Base-by-base conservation (phyloP, 2,888 invertebrate genomes). In the Alloplasta piceator region DNA sequence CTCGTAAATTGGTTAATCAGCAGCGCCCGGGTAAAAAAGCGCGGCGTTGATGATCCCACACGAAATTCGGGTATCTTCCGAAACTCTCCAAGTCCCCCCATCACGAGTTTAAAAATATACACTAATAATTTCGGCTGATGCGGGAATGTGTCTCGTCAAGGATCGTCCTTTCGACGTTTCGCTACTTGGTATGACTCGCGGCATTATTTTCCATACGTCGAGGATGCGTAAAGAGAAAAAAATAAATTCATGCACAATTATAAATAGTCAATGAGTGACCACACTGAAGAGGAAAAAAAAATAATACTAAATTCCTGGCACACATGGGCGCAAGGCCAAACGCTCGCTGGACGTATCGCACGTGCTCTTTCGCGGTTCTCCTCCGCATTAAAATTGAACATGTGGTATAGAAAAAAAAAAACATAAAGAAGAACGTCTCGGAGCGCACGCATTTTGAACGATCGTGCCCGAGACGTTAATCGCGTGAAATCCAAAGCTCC, bases 1-100 rank as follows among this genome's bases (percentile, higher is more conserved):
- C 14, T 79, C 48, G 14, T 50, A 56, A 58, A 63, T 79, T 70
- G 63, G 43, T 58, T 12, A 56, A 56, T 74, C 70, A 63, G 12
- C 48, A 12, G 39, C 39, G 61, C 9, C n/a, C n/a, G 43, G 64
- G 16, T 52, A 52, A 52, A 52, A 52, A 52, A 16, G 6, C 10
- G 1, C 43, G 43, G 43, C 26, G 26, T 26, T 26, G 26, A 26
- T 26, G 3, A 26, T 26, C 60, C 10, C 12, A 5, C 12, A 6
- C 10, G 16, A 72, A 63, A 58, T 70, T 58, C 5, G 46, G 48
- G 46, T 12, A 56, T 56, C 41, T 6, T 9, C 26, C 3, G 26
- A 26, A 26, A 26, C 26, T 26, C 26, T 26, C 26, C 26, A 26
- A 26, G 26, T 26, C 3, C 26, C 43, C 10, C 43, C 43, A 10